Percentiles rank a stretch among this genome's conserved stretches.
phyloP scores from a whole-genome alignment of 1,140 invertebrate species.

The Theocolax elegans region DNA sequence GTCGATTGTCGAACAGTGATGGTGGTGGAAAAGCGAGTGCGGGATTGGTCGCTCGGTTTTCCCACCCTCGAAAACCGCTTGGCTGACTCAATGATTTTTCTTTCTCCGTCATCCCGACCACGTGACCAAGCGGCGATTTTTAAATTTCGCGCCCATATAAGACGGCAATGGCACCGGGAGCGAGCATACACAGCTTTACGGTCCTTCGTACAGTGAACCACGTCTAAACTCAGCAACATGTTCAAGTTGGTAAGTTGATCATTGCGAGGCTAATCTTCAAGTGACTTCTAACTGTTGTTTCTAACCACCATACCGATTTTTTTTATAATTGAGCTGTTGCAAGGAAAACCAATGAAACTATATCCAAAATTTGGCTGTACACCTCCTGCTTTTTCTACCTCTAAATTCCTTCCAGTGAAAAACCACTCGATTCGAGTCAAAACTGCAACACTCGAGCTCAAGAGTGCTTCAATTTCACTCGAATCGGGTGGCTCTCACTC shows the following conservation, averaged over 20 bases:
- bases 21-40: constrained; percentile 53
- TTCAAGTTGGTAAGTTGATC: constrained; percentile 65
- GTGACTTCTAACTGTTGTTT: no score
- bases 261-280: no score
- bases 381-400: no score
- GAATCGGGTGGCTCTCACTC: no score
- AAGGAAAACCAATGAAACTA: no score
- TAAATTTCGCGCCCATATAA: constrained; percentile 59
- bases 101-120: constrained; percentile 55
- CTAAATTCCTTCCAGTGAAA: no score
- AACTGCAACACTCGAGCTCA: no score
- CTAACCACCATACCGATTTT: no score
- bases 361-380: no score
- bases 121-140: constrained; percentile 58
- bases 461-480: no score
- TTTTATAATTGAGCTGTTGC: no score
- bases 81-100: constrained; percentile 57
- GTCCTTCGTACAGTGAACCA: constrained; percentile 61
- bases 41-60: constrained; percentile 50
- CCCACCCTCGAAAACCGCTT: constrained; percentile 40
- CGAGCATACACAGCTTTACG: constrained; percentile 56
- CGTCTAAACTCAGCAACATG: constrained; percentile 57
- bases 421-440: no score
- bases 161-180: constrained; percentile 47
- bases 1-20: constrained; percentile 44